Evolutionary conservation across 1,140 invertebrate genomes (phyloP).

Genomic region (Drosophila tristis): DNA sequence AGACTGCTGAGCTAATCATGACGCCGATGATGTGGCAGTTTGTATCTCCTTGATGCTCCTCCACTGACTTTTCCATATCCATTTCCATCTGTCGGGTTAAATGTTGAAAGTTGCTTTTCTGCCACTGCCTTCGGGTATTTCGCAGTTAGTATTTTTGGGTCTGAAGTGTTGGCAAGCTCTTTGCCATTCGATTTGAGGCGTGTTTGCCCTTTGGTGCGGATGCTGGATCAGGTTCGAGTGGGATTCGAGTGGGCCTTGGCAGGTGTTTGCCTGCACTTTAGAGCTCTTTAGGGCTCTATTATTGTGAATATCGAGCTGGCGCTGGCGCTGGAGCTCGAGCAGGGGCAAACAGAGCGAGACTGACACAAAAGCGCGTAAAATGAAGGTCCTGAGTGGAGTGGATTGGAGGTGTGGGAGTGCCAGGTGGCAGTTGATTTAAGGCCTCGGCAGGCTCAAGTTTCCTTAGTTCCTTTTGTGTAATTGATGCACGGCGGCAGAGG

Average conservation of each 20-base stretch:
- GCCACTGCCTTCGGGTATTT: constrained; percentile 4
- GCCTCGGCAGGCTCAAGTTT: constrained; percentile 49
- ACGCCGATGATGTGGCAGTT: constrained; percentile 50
- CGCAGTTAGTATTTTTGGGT: background rate
- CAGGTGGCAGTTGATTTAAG: constrained; percentile 64
- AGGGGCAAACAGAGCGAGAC: background rate
- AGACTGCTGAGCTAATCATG: constrained; percentile 64
- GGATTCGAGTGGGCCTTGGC: constrained; percentile 14
- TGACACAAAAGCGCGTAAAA: constrained; percentile 11
- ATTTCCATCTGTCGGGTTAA: constrained; percentile 42
- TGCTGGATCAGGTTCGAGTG: background rate
- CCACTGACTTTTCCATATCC: constrained; percentile 27
- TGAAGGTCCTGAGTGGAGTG: background rate
- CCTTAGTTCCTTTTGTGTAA: constrained; percentile 60
- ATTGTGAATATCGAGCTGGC: constrained; percentile 71
- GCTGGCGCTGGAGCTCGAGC: constrained; percentile 5
- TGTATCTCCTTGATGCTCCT: constrained; percentile 1
- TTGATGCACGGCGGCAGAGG: constrained; percentile 33
- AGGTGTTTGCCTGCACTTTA: constrained; percentile 65
- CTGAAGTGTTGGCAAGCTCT: constrained; percentile 54
- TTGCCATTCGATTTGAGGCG: constrained; percentile 64
- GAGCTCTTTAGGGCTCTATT: constrained; percentile 70
- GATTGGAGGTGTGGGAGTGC: constrained; percentile 16
- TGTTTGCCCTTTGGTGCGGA: constrained; percentile 15
- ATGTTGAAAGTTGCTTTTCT: constrained; percentile 47